Percentiles rank a stretch among this genome's conserved stretches.
Conservation (phyloP, 2,113 vertebrate species). For the Phrynosoma blainvillii region DNA sequence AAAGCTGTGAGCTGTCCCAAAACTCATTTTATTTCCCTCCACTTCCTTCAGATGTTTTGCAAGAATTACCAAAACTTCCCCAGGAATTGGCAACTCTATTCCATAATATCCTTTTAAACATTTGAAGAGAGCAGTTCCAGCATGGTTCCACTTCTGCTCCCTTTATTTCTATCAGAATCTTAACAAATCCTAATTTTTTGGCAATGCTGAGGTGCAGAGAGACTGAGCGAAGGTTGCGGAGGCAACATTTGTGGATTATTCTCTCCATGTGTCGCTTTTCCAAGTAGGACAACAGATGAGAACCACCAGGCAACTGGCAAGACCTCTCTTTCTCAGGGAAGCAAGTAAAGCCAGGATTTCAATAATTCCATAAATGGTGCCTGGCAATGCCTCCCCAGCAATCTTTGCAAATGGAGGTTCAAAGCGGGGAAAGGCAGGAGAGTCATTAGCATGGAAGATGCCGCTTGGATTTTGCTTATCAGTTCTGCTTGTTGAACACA, state of each 20-base stretch:
- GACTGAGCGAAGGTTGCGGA: accelerated
- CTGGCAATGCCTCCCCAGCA: neutral
- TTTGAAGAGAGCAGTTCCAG: neutral
- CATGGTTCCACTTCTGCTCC: neutral
- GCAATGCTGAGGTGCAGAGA: too few relatives aligned
- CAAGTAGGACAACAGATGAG: constrained; percentile 20
- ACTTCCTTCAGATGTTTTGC: neutral
- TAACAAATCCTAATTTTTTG: neutral
- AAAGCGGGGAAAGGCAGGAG: neutral
- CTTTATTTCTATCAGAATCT: neutral
- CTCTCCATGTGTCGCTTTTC: neutral
- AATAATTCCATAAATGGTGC: neutral
- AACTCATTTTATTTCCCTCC: too few relatives aligned
- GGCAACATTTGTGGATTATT: neutral
- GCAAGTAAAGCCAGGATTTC: constrained; percentile 3
- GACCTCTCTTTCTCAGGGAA: constrained; percentile 7
- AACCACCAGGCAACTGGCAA: constrained; percentile 41
- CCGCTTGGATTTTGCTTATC: constrained; percentile 63
- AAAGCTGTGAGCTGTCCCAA: too few relatives aligned
- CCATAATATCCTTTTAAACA: too few relatives aligned
- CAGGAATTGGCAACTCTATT: neutral
- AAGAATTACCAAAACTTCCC: neutral
- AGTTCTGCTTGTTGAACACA: constrained; percentile 68
- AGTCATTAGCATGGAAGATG: constrained; percentile 32
- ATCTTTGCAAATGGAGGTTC: neutral